A percentile compares a stretch with the other conserved stretches of the same genome.
Evolutionary conservation across 1,140 invertebrate species (phyloP).

Genomic region (Lordiphosa mommai): DNA sequence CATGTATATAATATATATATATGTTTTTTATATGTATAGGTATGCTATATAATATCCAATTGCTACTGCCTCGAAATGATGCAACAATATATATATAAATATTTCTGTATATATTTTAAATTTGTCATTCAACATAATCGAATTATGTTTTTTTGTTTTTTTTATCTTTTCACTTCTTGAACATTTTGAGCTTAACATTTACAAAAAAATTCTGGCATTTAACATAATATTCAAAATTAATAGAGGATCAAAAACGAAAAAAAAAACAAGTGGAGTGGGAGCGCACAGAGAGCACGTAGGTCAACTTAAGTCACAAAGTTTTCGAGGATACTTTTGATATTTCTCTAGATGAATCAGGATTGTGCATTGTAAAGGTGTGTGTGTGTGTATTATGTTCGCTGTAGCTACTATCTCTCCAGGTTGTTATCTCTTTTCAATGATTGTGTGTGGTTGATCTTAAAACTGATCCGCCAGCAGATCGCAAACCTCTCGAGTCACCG

Average conservation of each 20-base stretch:
- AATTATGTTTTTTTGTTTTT: constrained; percentile 65
- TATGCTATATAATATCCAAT: constrained; percentile 67
- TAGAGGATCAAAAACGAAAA: constrained; percentile 10
- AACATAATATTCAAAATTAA: constrained; percentile 40
- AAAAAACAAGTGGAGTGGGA: constrained; percentile 6
- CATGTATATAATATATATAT: constrained; percentile 41
- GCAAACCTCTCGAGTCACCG: constrained; percentile 93
- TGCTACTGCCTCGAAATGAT: constrained; percentile 62
- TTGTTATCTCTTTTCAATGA: constrained; percentile 25
- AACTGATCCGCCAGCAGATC: constrained; percentile 95
- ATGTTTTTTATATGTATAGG: constrained; percentile 34
- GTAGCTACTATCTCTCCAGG: constrained; percentile 27
- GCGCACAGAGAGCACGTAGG: neutral
- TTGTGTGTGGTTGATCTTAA: constrained; percentile 79
- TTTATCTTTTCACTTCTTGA: constrained; percentile 48
- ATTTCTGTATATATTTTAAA: constrained; percentile 12
- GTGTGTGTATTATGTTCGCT: constrained; percentile 49
- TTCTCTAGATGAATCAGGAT: constrained; percentile 64
- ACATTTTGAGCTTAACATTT: constrained; percentile 77
- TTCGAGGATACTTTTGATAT: constrained; percentile 31
- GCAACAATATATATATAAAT: constrained; percentile 45
- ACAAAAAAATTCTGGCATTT: constrained; percentile 39
- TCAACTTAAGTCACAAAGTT: neutral
- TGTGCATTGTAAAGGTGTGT: constrained; percentile 74
- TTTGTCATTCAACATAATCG: constrained; percentile 74